These are phyloP conservation scores for Gnathonemus longibarbis DNA, from an alignment of 2,113 vertebrate genomes.

Conservation along the genomic window DNA sequence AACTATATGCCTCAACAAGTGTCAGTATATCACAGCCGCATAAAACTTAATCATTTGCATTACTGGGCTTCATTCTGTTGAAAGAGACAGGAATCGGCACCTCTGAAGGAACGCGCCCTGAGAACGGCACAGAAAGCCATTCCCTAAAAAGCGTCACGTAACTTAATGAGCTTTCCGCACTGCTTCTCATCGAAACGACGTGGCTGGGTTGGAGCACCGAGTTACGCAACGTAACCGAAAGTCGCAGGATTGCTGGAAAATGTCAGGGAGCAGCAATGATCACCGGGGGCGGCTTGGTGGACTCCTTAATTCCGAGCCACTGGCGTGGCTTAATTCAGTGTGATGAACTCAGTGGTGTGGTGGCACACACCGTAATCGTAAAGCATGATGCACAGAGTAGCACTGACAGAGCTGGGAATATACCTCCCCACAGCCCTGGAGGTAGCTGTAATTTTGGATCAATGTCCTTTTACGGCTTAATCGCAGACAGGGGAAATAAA, in stretches of 20 bases:
- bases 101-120: background rate
- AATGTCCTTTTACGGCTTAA: slow-evolving; percentile 9
- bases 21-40: background rate
- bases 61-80: background rate
- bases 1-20: background rate
- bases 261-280: background rate
- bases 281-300: background rate
- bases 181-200: background rate
- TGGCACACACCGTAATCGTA: background rate
- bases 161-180: background rate
- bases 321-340: background rate
- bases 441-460: background rate
- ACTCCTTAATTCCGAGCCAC: background rate
- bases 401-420: background rate
- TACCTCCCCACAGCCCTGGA: background rate
- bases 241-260: background rate
- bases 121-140: background rate
- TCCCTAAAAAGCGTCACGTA: background rate
- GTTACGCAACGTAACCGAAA: background rate
- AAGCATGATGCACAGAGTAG: background rate
- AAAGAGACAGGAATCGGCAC: background rate
- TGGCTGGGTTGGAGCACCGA: background rate
- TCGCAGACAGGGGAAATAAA: background rate
- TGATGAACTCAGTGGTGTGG: background rate
- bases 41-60: background rate